phyloP scores from a whole-genome alignment of 1,140 invertebrate species.

The Coptotermes formosanus region DNA sequence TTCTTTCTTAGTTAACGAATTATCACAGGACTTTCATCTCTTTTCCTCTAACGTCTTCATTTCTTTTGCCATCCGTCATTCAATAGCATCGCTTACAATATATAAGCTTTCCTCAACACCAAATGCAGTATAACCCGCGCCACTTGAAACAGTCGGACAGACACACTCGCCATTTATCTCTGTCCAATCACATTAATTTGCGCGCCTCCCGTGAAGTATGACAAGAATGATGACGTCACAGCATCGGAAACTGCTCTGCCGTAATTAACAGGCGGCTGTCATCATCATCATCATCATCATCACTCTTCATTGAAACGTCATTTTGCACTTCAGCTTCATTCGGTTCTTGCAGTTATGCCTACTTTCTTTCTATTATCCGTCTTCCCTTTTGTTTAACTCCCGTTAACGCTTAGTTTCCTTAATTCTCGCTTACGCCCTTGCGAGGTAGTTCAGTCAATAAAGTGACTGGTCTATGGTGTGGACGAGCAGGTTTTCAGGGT shows the following conservation, averaged over 20 bases:
- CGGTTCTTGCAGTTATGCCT: not conserved
- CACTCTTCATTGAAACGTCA: not conserved
- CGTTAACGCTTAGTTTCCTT: not conserved
- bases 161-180: not conserved
- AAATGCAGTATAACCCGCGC: not conserved
- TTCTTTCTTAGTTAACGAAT: no score
- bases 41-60: no score
- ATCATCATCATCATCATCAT: not conserved
- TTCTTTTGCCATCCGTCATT: no score
- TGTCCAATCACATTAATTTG: slow-evolving; percentile 21
- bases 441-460: no score
- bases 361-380: not conserved
- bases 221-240: slow-evolving; percentile 19
- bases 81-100: no score
- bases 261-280: not conserved
- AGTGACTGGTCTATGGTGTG: no score
- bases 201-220: not conserved
- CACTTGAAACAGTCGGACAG: not conserved
- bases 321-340: not conserved
- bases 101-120: no score
- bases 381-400: not conserved
- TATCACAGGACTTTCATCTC: no score
- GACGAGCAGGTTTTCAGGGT: no score
- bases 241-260: not conserved
- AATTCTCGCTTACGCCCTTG: no score